phyloP scores from a whole-genome alignment of 2,113 vertebrate species.

The Eulemur macaco region DNA sequence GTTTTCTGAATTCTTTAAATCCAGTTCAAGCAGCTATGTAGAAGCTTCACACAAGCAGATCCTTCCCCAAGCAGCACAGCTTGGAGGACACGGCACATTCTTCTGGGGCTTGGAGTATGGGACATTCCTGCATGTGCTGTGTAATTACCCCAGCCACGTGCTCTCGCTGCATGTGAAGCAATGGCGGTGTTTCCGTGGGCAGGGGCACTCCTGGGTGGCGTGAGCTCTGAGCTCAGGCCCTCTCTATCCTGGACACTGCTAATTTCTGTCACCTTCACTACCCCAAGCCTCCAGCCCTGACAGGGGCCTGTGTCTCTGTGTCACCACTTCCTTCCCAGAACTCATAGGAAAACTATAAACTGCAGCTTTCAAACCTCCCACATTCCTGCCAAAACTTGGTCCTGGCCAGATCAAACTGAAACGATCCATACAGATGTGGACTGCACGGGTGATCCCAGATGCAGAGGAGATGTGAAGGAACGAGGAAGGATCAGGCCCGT shows the following conservation, averaged over 20 bases:
- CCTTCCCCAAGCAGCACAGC: neutral
- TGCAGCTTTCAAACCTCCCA: neutral
- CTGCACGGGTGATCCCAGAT: neutral
- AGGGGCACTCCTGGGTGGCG: neutral
- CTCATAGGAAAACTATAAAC: slow-evolving; percentile 24
- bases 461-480: neutral
- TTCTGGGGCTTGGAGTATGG: neutral
- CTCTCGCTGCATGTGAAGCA: neutral
- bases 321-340: slow-evolving; percentile 22
- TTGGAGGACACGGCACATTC: neutral
- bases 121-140: neutral
- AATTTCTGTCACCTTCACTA: neutral
- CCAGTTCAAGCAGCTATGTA: neutral
- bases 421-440: neutral
- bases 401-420: neutral
- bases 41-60: slow-evolving; percentile 1
- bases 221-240: neutral
- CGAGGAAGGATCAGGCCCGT: neutral
- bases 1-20: slow-evolving; percentile 16
- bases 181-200: neutral
- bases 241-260: neutral
- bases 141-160: neutral
- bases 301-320: neutral
- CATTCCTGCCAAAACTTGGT: neutral
- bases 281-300: neutral